A percentile compares a stretch with the other conserved stretches of the same genome.
Conservation (phyloP, 2,888 invertebrate species). For the Diploptera punctata region DNA sequence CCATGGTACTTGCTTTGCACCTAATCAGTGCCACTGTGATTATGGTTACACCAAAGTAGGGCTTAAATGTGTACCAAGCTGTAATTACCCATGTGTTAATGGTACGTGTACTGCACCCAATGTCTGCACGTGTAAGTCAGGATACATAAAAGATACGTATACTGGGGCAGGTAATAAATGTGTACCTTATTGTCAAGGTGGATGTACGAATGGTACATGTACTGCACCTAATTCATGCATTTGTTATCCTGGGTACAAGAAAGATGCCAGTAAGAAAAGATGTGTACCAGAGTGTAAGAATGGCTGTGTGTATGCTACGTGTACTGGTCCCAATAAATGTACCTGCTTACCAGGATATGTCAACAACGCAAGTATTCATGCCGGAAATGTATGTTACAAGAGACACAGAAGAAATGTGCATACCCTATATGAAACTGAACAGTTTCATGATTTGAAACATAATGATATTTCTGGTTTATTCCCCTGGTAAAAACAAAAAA, state of each 20-base stretch:
- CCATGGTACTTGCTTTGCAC: slow-evolving; percentile 59
- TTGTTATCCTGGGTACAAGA: slow-evolving; percentile 43
- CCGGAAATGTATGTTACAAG: too few species aligned
- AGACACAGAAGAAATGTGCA: too few species aligned
- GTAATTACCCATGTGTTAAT: neutral
- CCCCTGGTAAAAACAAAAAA: too few species aligned
- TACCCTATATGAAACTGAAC: too few species aligned
- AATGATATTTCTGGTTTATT: too few species aligned
- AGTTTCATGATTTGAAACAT: too few species aligned
- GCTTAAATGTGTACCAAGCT: neutral
- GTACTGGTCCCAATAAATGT: slow-evolving; percentile 30
- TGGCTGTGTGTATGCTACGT: slow-evolving; percentile 50
- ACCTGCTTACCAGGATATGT: slow-evolving; percentile 54
- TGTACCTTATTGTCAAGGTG: neutral
- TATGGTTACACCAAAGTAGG: neutral
- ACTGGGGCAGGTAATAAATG: slow-evolving; percentile 5
- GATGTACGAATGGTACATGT: slow-evolving; percentile 31
- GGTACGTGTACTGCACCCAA: slow-evolving; percentile 30
- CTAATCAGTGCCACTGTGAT: slow-evolving; percentile 56
- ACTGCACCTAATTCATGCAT: slow-evolving; percentile 44
- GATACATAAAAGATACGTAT: too few species aligned
- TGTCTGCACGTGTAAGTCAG: slow-evolving; percentile 41
- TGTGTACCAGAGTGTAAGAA: slow-evolving; percentile 56
- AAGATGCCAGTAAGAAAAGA: neutral
- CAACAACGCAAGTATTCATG: slow-evolving; percentile 39